A percentile compares a stretch with the other conserved stretches of the same genome.
Conservation (phyloP, 2,113 vertebrate species). For the Hylia prasina region DNA sequence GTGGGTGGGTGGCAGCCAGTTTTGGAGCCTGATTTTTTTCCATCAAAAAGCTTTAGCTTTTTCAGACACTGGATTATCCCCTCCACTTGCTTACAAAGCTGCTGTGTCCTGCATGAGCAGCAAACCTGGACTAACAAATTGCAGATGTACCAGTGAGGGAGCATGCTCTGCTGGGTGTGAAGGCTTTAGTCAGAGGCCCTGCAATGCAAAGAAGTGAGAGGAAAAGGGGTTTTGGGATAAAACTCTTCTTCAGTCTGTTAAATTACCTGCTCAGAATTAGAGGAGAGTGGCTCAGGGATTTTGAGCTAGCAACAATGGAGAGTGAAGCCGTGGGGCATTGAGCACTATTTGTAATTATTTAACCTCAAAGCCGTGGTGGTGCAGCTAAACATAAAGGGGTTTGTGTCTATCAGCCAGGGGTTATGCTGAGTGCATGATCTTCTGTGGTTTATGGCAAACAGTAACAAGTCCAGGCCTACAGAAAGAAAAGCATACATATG, state of each 20-base stretch:
- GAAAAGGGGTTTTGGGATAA: background rate
- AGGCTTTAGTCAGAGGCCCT: background rate
- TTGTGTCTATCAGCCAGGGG: background rate
- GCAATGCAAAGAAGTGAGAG: background rate
- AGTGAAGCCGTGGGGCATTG: background rate
- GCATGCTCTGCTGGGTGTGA: background rate
- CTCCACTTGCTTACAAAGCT: background rate
- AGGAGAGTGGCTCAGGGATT: background rate
- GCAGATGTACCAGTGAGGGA: background rate
- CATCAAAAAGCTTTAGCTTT: background rate
- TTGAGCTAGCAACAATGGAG: background rate
- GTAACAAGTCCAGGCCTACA: background rate
- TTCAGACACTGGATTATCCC: background rate
- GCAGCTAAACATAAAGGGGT: background rate
- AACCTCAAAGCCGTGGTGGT: background rate
- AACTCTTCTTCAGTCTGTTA: background rate
- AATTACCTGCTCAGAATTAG: background rate
- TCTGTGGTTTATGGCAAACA: background rate
- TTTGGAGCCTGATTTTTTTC: background rate
- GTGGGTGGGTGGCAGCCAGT: background rate
- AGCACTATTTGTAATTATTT: background rate
- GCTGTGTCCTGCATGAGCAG: background rate
- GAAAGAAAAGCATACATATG: background rate
- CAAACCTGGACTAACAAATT: background rate
- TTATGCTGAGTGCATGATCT: background rate